Evolutionary conservation across 2,888 invertebrate genomes (phyloP), one percentile per base, ranked within the genome.

Genomic region (Caenorhabditis virilis): DNA sequence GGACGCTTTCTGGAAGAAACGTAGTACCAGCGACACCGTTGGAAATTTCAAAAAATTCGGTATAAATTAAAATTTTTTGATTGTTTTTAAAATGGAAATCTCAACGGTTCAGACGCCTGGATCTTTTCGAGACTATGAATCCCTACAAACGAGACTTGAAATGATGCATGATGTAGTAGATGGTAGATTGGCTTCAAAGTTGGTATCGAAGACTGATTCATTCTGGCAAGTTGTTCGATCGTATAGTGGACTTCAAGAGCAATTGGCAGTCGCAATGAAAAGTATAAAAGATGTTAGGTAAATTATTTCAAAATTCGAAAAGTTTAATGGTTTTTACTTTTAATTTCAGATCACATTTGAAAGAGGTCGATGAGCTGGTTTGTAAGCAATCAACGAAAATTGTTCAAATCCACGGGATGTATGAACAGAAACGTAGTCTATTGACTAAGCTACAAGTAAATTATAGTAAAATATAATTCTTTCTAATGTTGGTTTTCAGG

Each of bases 181-280:
- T 41, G 68, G 72, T 7, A 54, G 80, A 18, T 68, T 82, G 20
- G 79, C 82, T 42, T 60, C 69, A 22, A 94, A 95, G 87, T 88
- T 95, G 52, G 92, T 71, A 20, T 42, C 69, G 15, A 76, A 76
- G 49, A 69, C 68, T n/a, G 69, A 73, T 33, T 56, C 53, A 39
- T 76, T 76, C 49, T 76, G 73, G 5, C 62, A 91, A 93, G 95
- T 95, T 0, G 95, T 98, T 91, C 90, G 95, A 53, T 95, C 95
- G 7, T 97, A 98, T 85, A 95, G 97, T 84, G 91, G 92, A 26
- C 90, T 98, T 48, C 92, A 95, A 89, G 93, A 93, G 75, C 91
- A 95, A 83, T 90, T 98, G 88, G 90, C 90, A 1, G 88, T 89
- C 13, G 77, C 79, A 6, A 58, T 75, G 58, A 48, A 62, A 33